Conservation (phyloP, 2,888 invertebrate species). For the Hofmannophila pseudospretella region DNA sequence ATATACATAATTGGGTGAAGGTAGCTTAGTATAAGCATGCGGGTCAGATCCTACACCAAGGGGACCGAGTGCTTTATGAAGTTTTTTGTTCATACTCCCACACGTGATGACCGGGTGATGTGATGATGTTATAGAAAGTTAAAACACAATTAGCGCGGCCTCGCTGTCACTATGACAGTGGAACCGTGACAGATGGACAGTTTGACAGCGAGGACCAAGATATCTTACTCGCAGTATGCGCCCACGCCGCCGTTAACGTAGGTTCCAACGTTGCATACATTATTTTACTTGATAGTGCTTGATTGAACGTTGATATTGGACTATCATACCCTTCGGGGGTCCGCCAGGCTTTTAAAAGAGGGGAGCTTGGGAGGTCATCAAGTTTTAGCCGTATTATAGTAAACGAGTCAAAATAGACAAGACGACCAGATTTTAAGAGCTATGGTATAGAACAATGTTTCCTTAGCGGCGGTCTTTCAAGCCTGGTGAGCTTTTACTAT, state of each 20-base stretch:
- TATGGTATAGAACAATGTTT: not conserved
- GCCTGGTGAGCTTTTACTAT: not conserved
- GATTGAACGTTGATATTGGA: too few relatives aligned
- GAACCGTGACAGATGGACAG: slow-evolving; percentile 24
- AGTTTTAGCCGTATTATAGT: not conserved
- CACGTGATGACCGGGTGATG: too few relatives aligned
- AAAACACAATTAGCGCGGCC: slow-evolving; percentile 1
- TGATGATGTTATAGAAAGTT: too few relatives aligned
- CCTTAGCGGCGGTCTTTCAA: not conserved
- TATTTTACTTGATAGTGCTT: slow-evolving; percentile 35
- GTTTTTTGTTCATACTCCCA: too few relatives aligned
- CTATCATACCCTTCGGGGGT: not conserved
- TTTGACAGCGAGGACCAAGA: slow-evolving; percentile 50
- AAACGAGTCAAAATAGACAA: not conserved
- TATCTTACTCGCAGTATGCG: slow-evolving; percentile 34
- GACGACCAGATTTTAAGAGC: not conserved
- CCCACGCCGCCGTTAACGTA: slow-evolving; percentile 54
- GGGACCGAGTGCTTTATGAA: too few relatives aligned
- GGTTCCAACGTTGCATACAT: slow-evolving; percentile 64
- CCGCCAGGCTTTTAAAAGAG: not conserved
- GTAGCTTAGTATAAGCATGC: too few relatives aligned
- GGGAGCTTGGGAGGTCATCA: not conserved
- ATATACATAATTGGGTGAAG: too few relatives aligned
- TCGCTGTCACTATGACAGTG: slow-evolving; percentile 15
- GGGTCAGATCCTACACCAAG: too few relatives aligned